Evolutionary conservation across 1,140 invertebrate species (phyloP).

Genomic region (Nautilus pompilius): DNA sequence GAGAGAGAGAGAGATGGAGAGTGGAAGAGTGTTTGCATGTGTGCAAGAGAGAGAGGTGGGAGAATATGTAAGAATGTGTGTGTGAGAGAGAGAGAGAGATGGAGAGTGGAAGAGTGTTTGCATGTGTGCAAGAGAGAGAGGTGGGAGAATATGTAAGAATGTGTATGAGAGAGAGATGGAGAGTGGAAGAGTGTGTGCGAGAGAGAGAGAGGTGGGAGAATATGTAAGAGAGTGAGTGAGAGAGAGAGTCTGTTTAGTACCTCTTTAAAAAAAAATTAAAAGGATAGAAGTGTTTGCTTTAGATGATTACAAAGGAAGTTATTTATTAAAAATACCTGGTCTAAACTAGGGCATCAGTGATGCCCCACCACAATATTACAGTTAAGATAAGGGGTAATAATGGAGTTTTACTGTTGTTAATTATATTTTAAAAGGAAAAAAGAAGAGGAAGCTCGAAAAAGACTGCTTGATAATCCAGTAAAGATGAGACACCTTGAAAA

Average conservation of each 20-base stretch:
- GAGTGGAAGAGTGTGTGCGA: not conserved
- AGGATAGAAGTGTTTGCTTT: not conserved
- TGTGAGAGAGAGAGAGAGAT: not conserved
- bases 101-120: not conserved
- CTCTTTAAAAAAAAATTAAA: not conserved
- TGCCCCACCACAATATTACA: not conserved
- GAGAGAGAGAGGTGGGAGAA: not conserved
- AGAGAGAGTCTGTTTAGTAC: not conserved
- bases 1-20: not conserved
- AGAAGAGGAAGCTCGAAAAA: conserved; percentile 76
- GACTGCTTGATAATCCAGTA: conserved; percentile 84
- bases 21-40: not conserved
- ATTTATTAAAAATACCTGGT: not conserved
- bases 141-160: not conserved
- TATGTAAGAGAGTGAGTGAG: not conserved
- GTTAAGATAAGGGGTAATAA: not conserved
- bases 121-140: not conserved
- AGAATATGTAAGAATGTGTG: not conserved
- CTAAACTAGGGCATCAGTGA: not conserved
- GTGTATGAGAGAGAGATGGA: not conserved
- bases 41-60: conserved; percentile 2
- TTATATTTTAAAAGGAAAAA: conserved; percentile 64
- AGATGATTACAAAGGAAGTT: not conserved
- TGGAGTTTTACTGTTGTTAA: not conserved
- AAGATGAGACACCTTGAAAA: conserved; percentile 80